A percentile compares a stretch with the other conserved stretches of the same genome.
These are phyloP conservation scores for Leptinotarsa rubiginosa DNA, from an alignment of 2,888 invertebrate species.

Conservation along the genomic window DNA sequence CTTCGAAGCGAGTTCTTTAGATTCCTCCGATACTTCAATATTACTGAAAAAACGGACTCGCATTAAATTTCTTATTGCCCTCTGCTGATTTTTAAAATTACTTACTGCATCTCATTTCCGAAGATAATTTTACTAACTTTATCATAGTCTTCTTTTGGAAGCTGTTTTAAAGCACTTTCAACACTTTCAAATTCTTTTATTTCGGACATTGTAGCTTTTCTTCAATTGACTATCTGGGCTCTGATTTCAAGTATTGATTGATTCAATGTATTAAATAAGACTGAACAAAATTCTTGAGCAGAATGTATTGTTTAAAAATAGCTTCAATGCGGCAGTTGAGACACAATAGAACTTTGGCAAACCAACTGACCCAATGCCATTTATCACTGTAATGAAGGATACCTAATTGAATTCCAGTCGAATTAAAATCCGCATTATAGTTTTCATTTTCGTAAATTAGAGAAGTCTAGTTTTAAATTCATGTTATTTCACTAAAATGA, in stretches of 20 bases:
- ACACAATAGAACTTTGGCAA: conserved; percentile 28
- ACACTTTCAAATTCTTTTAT: conserved; percentile 46
- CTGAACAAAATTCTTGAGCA: conserved; percentile 36
- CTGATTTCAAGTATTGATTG: neutral
- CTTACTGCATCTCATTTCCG: conserved; percentile 45
- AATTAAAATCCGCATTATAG: neutral
- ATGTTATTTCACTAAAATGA: no score
- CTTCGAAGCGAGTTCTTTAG: conserved; percentile 67
- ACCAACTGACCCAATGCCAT: conserved; percentile 20
- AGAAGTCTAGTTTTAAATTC: neutral
- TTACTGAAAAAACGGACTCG: conserved; percentile 30
- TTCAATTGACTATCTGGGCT: neutral
- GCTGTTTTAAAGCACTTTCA: conserved; percentile 38
- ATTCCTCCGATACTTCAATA: conserved; percentile 68
- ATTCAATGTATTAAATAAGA: conserved; percentile 33
- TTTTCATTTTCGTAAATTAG: neutral
- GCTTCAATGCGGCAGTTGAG: conserved; percentile 22
- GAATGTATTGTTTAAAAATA: conserved; percentile 42
- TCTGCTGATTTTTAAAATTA: neutral
- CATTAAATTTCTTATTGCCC: neutral
- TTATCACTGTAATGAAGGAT: neutral
- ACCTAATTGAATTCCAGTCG: neutral
- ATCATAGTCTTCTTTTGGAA: conserved; percentile 43
- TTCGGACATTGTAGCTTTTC: conserved; percentile 39
- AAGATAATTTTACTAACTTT: conserved; percentile 42